Evolutionary conservation across 92 coral and sea anemone species (phyloP).

Genomic region (Siderastrea siderea): DNA sequence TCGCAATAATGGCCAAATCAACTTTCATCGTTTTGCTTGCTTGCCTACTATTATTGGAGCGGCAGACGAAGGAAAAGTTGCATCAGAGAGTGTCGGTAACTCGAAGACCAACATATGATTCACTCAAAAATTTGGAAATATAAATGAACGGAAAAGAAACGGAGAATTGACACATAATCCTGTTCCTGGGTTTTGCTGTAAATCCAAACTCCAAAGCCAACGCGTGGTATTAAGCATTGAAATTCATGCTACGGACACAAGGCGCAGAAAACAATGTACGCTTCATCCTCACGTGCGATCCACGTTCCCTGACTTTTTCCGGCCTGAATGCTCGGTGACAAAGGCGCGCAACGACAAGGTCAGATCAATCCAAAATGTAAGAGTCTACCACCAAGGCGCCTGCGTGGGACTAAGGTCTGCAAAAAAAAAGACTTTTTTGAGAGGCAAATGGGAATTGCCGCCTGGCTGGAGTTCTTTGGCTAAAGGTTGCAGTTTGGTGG

Average conservation of each 20-base stretch:
- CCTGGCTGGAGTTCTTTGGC: slow-evolving; percentile 29
- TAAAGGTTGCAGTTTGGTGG: neutral
- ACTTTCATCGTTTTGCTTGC: neutral
- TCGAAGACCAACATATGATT: neutral
- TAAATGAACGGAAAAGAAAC: neutral
- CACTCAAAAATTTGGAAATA: neutral
- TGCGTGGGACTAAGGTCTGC: neutral
- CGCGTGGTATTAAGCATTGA: neutral
- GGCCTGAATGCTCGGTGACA: neutral
- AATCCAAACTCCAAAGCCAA: neutral
- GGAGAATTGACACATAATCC: too few relatives aligned
- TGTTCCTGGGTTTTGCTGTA: neutral
- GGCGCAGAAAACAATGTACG: neutral
- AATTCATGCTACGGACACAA: neutral
- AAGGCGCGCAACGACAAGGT: neutral
- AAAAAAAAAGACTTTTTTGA: slow-evolving; percentile 4
- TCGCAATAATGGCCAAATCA: neutral
- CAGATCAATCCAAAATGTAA: neutral
- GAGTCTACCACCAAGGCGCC: neutral
- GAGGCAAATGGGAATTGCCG: slow-evolving; percentile 23
- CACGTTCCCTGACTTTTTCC: neutral
- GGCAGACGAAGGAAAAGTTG: slow-evolving; percentile 1
- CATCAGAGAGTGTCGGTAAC: neutral
- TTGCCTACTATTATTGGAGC: slow-evolving; percentile 19
- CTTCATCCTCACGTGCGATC: neutral